These are phyloP conservation scores for Brachystomella parvula DNA, from an alignment of 1,140 invertebrate genomes.

Conservation along the genomic window DNA sequence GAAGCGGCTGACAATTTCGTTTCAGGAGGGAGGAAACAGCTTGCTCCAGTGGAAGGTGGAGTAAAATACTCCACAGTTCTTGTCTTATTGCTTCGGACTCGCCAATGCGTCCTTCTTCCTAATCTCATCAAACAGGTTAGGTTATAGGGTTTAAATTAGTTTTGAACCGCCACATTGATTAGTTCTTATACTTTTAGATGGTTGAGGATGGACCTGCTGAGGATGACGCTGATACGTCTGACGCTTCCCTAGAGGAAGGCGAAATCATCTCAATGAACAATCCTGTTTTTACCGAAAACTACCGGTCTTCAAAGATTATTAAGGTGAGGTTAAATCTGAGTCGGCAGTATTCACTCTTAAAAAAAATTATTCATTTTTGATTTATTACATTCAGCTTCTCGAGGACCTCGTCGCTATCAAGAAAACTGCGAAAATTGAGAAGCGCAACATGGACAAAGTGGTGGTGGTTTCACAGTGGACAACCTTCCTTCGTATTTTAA, in stretches of 20 bases:
- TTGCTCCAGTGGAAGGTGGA: neutral
- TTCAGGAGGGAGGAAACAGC: constrained; percentile 5
- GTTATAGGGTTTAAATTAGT: no score
- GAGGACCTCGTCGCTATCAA: constrained; percentile 52
- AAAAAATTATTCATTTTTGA: constrained; percentile 11
- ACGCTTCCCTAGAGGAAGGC: constrained; percentile 36
- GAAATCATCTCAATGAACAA: constrained; percentile 55
- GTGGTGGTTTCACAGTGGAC: constrained; percentile 85
- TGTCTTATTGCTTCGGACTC: constrained; percentile 67
- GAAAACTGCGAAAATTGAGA: constrained; percentile 9
- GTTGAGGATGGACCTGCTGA: constrained; percentile 42
- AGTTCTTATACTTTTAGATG: constrained; percentile 35
- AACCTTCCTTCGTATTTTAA: constrained; percentile 60
- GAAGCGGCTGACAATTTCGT: constrained; percentile 14
- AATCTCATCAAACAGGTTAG: constrained; percentile 51
- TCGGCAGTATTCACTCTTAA: neutral
- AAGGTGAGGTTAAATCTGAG: constrained; percentile 33
- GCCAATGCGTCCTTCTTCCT: constrained; percentile 84
- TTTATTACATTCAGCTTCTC: constrained; percentile 47
- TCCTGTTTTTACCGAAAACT: constrained; percentile 59
- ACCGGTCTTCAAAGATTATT: constrained; percentile 42
- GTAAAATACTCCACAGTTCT: constrained; percentile 50
- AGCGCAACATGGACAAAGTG: constrained; percentile 52
- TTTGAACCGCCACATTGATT: no score
- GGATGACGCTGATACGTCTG: constrained; percentile 33